These are phyloP conservation scores for Ctenopoma kingsleyae DNA, from an alignment of 2,797 vertebrate species.

Conservation along the genomic window DNA sequence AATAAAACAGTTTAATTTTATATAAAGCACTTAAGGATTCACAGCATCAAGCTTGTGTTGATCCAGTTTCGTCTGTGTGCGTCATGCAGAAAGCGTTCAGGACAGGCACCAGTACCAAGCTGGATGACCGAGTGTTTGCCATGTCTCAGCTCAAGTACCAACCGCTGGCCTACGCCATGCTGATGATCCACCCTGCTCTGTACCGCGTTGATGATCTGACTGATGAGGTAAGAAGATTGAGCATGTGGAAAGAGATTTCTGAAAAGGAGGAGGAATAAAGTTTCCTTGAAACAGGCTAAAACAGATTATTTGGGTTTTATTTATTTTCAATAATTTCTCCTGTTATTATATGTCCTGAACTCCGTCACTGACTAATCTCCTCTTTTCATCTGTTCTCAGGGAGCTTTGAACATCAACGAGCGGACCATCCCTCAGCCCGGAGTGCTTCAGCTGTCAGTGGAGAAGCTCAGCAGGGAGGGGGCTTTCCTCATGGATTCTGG, in stretches of 20 bases:
- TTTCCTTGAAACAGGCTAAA: too few relatives aligned
- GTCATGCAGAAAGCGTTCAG: constrained; percentile 91
- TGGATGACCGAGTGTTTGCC: constrained; percentile 94
- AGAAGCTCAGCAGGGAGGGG: constrained; percentile 93
- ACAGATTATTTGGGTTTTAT: too few relatives aligned
- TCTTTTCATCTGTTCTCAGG: constrained; percentile 74
- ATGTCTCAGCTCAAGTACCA: constrained; percentile 98
- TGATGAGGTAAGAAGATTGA: constrained; percentile 87
- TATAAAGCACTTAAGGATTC: too few relatives aligned
- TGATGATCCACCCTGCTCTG: constrained; percentile 93
- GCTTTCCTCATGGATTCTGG: constrained; percentile 96
- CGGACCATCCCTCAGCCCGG: constrained; percentile 93
- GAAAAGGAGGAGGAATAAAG: background rate
- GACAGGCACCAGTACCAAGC: constrained; percentile 89
- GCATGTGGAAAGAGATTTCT: background rate
- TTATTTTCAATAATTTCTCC: too few relatives aligned
- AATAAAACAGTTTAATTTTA: too few relatives aligned
- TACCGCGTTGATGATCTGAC: constrained; percentile 92
- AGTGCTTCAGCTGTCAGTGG: constrained; percentile 92
- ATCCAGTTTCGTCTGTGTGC: background rate
- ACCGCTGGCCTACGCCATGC: constrained; percentile 91
- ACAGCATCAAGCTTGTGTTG: background rate
- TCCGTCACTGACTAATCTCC: background rate
- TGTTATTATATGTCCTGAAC: background rate
- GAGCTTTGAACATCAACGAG: constrained; percentile 91